Percentiles rank a stretch among this genome's conserved stretches.
These are phyloP conservation scores for Psococerastis gibbosa DNA, from an alignment of 2,888 invertebrate genomes.

Conservation along the genomic window DNA sequence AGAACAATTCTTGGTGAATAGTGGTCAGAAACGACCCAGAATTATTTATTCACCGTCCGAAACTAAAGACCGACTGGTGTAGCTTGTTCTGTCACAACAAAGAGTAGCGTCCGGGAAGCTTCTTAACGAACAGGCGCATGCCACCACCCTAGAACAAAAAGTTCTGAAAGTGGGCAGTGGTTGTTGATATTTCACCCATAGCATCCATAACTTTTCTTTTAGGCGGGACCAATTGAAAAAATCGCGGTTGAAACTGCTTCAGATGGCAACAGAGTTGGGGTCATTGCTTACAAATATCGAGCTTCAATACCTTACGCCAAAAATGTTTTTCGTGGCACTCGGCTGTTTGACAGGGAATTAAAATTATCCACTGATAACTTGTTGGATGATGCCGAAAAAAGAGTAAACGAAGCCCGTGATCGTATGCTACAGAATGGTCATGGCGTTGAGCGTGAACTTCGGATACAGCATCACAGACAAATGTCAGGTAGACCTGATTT, in stretches of 20 bases:
- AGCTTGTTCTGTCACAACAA: too few species aligned
- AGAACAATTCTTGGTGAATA: too few species aligned
- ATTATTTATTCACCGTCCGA: too few species aligned
- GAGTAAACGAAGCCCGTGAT: background rate
- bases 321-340: background rate
- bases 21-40: too few species aligned
- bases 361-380: background rate
- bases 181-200: background rate
- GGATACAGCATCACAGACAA: too few species aligned
- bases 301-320: background rate
- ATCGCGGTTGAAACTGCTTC: background rate
- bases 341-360: background rate
- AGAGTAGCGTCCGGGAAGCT: too few species aligned
- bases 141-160: too few species aligned
- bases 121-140: too few species aligned
- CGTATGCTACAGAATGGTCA: background rate
- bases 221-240: slow-evolving; percentile 6
- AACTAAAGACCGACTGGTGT: too few species aligned
- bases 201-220: background rate
- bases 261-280: background rate
- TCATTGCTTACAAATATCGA: background rate
- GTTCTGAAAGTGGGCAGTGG: too few species aligned
- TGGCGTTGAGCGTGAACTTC: background rate
- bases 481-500: too few species aligned
- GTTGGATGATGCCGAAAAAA: too few species aligned